Conservation (phyloP, 2,888 invertebrate species). For the Elmis aenea region DNA sequence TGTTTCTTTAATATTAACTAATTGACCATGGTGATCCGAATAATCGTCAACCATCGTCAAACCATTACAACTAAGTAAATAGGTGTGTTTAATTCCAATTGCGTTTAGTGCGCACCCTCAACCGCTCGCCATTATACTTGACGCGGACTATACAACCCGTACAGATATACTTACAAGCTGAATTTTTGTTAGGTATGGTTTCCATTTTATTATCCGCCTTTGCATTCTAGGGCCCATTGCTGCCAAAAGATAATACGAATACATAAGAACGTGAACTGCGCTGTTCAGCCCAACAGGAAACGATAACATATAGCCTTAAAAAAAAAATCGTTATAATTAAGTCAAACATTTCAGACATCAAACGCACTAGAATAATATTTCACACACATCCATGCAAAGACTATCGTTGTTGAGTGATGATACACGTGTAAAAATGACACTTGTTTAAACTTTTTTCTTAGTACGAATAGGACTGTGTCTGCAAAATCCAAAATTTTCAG, state of each 20-base stretch:
- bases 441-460: conserved; percentile 68
- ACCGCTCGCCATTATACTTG: no score
- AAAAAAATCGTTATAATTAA: no score
- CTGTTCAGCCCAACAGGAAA: conserved; percentile 63
- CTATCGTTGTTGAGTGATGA: conserved; percentile 61
- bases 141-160: no score
- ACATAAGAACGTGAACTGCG: conserved; percentile 68
- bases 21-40: no score
- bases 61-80: no score
- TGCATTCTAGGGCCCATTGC: conserved; percentile 57
- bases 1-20: no score
- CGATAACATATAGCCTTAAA: conserved; percentile 61
- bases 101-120: no score
- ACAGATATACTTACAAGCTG: conserved; percentile 62
- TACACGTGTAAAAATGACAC: conserved; percentile 68
- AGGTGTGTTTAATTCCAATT: no score
- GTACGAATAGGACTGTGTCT: conserved; percentile 68
- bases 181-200: conserved; percentile 52
- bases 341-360: not conserved
- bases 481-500: conserved; percentile 62
- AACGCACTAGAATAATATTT: conserved; percentile 63
- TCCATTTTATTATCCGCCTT: conserved; percentile 54
- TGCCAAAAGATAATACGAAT: conserved; percentile 65
- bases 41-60: no score
- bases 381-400: conserved; percentile 56